Conservation (phyloP, 2,888 invertebrate genomes). For the Lasioglossum lativentre region DNA sequence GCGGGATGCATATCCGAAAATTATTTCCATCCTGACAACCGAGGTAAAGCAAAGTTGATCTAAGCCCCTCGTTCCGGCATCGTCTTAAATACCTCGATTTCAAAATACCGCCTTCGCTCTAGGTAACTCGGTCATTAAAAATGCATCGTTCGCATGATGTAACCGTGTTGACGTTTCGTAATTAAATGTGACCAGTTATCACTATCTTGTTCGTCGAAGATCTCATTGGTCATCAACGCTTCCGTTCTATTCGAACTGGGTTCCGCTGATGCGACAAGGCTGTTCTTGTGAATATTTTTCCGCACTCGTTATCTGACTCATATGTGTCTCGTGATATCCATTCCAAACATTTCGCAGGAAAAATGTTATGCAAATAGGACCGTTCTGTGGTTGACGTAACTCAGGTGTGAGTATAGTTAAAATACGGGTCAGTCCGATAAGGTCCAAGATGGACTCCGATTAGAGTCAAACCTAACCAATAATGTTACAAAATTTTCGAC, state of each 20-base stretch:
- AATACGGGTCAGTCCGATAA: background rate
- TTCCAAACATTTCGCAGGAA: background rate
- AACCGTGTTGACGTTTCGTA: background rate
- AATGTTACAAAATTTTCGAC: too few relatives aligned
- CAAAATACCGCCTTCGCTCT: background rate
- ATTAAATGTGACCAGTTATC: background rate
- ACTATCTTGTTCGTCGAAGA: background rate
- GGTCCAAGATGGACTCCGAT: background rate
- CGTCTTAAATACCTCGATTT: background rate
- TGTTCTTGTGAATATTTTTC: constrained; percentile 8
- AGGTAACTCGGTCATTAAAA: background rate
- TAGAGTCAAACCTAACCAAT: background rate
- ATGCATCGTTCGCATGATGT: background rate
- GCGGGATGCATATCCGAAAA: background rate
- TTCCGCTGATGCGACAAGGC: constrained; percentile 32
- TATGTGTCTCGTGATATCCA: background rate
- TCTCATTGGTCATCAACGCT: constrained; percentile 25
- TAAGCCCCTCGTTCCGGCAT: background rate
- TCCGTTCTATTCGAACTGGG: constrained; percentile 22
- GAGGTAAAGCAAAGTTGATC: background rate
- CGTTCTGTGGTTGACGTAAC: background rate
- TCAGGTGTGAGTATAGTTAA: background rate
- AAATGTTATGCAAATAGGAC: background rate
- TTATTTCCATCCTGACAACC: background rate
- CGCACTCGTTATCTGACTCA: constrained; percentile 24